Percentiles rank a stretch among this genome's conserved stretches.
Conservation (phyloP, 1,140 invertebrate species). For the Campoletis sonorensis region DNA sequence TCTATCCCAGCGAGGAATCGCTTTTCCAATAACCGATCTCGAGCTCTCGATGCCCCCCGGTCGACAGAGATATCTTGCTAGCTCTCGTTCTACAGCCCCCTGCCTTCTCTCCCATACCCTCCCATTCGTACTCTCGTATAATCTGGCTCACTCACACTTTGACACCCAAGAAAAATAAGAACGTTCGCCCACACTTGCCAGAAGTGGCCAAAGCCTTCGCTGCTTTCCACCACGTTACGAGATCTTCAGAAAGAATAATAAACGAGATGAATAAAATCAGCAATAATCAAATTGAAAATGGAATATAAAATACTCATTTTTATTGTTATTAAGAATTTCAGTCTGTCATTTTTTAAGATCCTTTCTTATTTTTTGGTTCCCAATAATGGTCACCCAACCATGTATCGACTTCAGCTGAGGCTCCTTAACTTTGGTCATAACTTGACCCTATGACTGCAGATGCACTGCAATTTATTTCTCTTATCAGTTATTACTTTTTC, state of each 20-base stretch:
- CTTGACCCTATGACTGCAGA: too few species aligned
- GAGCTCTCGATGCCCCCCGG: slow-evolving; percentile 5
- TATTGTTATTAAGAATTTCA: too few species aligned
- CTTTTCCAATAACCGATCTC: slow-evolving; percentile 30
- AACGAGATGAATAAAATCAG: neutral
- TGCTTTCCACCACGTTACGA: neutral
- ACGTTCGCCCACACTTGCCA: neutral
- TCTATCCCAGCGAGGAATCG: slow-evolving; percentile 10
- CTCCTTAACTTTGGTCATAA: too few species aligned
- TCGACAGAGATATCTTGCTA: slow-evolving; percentile 10
- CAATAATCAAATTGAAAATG: too few species aligned
- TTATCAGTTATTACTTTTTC: too few species aligned
- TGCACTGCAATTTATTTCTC: too few species aligned
- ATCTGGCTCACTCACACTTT: slow-evolving; percentile 30
- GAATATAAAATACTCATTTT: too few species aligned
- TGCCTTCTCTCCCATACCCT: neutral
- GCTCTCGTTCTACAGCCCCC: too few species aligned
- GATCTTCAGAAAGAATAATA: neutral
- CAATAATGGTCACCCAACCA: too few species aligned
- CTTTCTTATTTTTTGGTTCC: too few species aligned
- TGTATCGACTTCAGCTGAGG: too few species aligned
- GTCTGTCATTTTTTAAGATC: too few species aligned
- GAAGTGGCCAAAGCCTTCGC: neutral
- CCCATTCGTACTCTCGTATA: slow-evolving; percentile 7
- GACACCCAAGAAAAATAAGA: slow-evolving; percentile 8